Base-by-base conservation (phyloP, 1,140 invertebrate species). In the Zelostemma sp. region DNA sequence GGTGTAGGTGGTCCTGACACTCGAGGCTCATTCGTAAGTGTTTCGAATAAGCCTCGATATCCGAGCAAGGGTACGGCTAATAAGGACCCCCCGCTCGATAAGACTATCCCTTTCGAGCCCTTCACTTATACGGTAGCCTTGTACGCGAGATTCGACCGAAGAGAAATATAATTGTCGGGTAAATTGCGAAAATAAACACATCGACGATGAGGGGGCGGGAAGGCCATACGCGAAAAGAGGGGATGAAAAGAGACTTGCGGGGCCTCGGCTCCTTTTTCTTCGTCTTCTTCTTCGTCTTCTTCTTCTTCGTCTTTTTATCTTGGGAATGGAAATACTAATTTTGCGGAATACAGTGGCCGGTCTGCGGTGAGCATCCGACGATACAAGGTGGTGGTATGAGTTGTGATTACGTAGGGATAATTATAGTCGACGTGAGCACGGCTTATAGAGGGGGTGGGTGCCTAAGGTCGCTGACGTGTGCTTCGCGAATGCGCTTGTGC, bases 131-230 rank as follows among this genome's bases (percentile, higher is more conserved):
- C 83, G 73, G 83, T 84, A 85, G 84, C 79, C 78, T 74, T 82
- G 80, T 68, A 66, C 58, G 56, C 54, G 43, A 67, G 67, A 60
- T 45, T 49, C 72, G 72, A 78, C 67, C 65, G 66, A 72, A n/a
- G 72, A 74, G 61, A 83, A 84, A 85, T 85, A 81, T 84, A 85
- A 84, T 85, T 83, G 81, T 82, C 74, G 78, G 72, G 59, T 72
- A 85, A 85, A 85, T 85, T 85, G 78, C 80, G 84, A 84, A 85
- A 84, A 84, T 82, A 84, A 84, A 85, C 79, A 82, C 73, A 73
- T 74, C 53, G 62, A 54, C 62, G 48, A 75, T 73, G 67, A 69
- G 61, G 68, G 28, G 48, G 47, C n/a, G n/a, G n/a, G n/a, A n/a
- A n/a, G n/a, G n/a, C n/a, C n/a, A n/a, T n/a, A n/a, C n/a, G n/a